Conservation (phyloP, 2,888 invertebrate species). For the Oscheius sp. region DNA sequence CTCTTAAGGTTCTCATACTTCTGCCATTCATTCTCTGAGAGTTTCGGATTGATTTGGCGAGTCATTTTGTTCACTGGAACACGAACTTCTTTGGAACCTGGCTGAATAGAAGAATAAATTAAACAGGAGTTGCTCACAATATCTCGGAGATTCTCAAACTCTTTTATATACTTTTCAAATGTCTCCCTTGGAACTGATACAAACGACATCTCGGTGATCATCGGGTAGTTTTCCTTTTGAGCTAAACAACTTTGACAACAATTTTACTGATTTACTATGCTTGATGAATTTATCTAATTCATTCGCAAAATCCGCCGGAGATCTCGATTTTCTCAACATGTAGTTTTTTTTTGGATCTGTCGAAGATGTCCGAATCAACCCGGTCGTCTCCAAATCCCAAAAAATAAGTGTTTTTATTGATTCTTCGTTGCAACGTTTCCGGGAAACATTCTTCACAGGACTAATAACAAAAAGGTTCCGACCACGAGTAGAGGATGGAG, state of each 20-base stretch:
- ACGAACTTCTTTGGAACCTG: not conserved
- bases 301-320: constrained; percentile 2
- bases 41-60: constrained; percentile 55
- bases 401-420: constrained; percentile 39
- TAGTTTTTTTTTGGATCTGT: not conserved
- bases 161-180: constrained; percentile 42
- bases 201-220: constrained; percentile 63
- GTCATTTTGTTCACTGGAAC: constrained; percentile 37
- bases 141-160: constrained; percentile 17
- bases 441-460: not conserved
- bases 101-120: not conserved
- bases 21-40: constrained; percentile 54
- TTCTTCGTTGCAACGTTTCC: constrained; percentile 8
- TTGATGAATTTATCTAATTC: constrained; percentile 7
- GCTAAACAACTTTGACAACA: constrained; percentile 30
- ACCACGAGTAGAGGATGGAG: not conserved
- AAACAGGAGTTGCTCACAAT: constrained; percentile 21
- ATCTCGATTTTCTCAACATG: not conserved
- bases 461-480: constrained; percentile 7
- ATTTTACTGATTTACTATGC: constrained; percentile 4
- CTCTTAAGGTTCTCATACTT: constrained; percentile 43
- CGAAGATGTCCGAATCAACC: constrained; percentile 31
- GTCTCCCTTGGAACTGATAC: constrained; percentile 53
- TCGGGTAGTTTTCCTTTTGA: constrained; percentile 35
- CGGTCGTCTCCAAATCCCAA: constrained; percentile 62